Conservation (phyloP, 2,797 vertebrate genomes). For the Semotilus atromaculatus region DNA sequence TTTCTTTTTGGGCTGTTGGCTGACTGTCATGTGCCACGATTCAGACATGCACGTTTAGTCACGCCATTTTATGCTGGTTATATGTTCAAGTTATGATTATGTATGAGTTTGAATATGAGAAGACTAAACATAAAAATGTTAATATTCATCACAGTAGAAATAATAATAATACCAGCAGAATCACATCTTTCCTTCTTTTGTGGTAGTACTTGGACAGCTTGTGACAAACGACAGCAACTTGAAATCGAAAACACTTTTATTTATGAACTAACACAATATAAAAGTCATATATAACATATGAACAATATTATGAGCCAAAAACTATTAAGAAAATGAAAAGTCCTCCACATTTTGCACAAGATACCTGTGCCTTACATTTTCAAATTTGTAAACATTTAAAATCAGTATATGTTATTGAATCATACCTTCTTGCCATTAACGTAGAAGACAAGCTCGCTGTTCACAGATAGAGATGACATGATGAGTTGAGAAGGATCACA, state of each 20-base stretch:
- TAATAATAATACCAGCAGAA: neutral
- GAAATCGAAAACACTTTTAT: neutral
- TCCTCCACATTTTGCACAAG: neutral
- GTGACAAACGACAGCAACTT: neutral
- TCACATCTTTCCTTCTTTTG: neutral
- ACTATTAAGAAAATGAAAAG: neutral
- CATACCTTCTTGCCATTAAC: conserved; percentile 82
- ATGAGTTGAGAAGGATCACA: neutral
- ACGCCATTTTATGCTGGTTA: neutral
- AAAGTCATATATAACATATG: neutral
- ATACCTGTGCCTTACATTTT: neutral
- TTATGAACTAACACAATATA: no score
- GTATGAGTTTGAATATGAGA: neutral
- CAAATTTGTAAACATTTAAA: neutral
- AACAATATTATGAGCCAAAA: neutral
- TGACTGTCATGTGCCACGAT: conserved; percentile 35
- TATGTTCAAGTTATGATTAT: neutral
- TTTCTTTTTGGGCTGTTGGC: neutral
- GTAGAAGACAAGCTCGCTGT: conserved; percentile 74
- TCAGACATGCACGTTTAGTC: neutral
- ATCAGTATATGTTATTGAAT: neutral
- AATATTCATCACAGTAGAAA: neutral
- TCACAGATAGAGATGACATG: conserved; percentile 47
- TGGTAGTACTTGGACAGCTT: no score
- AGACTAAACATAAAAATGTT: neutral